A percentile compares a stretch with the other conserved stretches of the same genome.
Conservation (phyloP, 2,797 vertebrate species). For the Danio aesculapii region DNA sequence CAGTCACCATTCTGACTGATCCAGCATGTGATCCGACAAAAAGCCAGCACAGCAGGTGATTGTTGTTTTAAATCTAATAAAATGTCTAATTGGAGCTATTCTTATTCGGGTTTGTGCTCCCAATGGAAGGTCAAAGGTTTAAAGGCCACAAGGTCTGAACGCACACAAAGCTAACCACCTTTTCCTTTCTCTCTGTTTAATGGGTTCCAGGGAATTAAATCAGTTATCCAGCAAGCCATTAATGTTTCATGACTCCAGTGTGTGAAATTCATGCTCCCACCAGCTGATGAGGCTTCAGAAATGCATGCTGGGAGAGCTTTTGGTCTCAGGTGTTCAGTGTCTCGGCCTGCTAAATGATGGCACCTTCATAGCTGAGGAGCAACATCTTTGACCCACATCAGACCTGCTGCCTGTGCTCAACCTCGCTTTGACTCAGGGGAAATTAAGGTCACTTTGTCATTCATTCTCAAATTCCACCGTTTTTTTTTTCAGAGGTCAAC, state of each 20-base stretch:
- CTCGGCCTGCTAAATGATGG: not conserved
- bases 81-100: slow-evolving; percentile 25
- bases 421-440: slow-evolving; percentile 14
- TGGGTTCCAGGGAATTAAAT: slow-evolving; percentile 37
- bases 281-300: slow-evolving; percentile 40
- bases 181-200: slow-evolving; percentile 23
- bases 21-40: not conserved
- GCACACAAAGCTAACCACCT: slow-evolving; percentile 15
- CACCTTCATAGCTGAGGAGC: slow-evolving; percentile 9
- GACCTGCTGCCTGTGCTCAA: not conserved
- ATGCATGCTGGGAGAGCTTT: slow-evolving; percentile 29
- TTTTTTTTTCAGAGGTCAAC: not conserved
- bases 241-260: slow-evolving; percentile 51
- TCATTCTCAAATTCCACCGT: not conserved
- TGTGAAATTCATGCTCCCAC: slow-evolving; percentile 20
- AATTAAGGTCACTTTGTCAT: not conserved
- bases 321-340: slow-evolving; percentile 26
- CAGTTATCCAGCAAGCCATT: slow-evolving; percentile 27
- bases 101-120: not conserved
- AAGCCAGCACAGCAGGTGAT: not conserved
- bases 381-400: not conserved
- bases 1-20: not conserved
- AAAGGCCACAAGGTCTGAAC: slow-evolving; percentile 17
- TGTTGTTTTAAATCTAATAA: slow-evolving; percentile 24
- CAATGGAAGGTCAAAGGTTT: slow-evolving; percentile 30